Evolutionary conservation across 2,797 vertebrate species (phyloP), one percentile per base, ranked within the genome.

Genomic region (Tangara arthus): DNA sequence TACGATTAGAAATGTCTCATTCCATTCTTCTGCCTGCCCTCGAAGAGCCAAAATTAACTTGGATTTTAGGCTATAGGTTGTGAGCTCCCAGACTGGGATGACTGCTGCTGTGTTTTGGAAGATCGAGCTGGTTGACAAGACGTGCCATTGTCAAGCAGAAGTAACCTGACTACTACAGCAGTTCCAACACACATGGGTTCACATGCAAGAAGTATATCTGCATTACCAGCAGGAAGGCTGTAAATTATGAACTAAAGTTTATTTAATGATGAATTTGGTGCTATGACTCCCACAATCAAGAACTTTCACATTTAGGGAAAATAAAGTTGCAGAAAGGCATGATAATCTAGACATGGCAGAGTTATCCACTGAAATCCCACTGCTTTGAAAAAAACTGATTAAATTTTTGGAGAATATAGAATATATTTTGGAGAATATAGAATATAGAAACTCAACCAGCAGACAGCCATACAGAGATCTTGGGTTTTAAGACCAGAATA

Each of bases 11-110:
- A 91, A 95, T n/a, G 85, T 88, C 94, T 88, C 70, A 7, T 91
- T 87, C 87, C 80, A 92, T 84, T 93, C 79, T 89, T 80, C 84
- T 70, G 85, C 30, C 52, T 86, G 44, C 30, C 69, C 59, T 86
- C 77, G 72, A 96, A 59, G 41, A 84, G 71, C 59, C 77, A 89
- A 79, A 93, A 92, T 82, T 89, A 82, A 49, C 81, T 86, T 46
- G 72, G 50, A 79, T 93, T 93, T 91, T 78, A 92, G 72, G 72
- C 87, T 82, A 41, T 6, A 59, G 46, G 15, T 26, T 86, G 32
- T 30, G 59, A 83, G 79, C 35, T 88, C 35, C 73, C 81, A 84
- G 71, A 6, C 56, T 82, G 50, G 42, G 59, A 75, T 6, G 19
- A 41, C 41, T 70, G 42, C 59, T 76, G 73, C 9, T 28, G 15